Evolutionary conservation across 2,113 vertebrate species (phyloP), one percentile per base, ranked within the genome.

Genomic region (Oreochromis aureus): DNA sequence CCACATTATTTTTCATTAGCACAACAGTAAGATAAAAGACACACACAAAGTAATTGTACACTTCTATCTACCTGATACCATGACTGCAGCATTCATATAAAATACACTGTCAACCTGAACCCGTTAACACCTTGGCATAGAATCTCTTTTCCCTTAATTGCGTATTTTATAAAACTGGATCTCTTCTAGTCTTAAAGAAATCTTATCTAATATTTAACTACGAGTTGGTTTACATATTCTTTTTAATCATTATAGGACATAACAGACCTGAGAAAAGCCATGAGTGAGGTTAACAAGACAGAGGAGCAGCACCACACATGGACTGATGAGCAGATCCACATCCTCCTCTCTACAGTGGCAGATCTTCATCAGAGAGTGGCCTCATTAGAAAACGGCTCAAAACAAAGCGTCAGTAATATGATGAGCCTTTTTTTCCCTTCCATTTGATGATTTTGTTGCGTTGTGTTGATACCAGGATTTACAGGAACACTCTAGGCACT

Each of bases 341-440:
- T 82, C 73, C 85, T 96, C 10, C 88, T 94, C 32, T 91, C 94
- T 7, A 83, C 91, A 1, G 88, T 96, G 1, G 91, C 93, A 78
- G 93, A 95, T 34, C 95, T 96, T 56, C 91, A 90, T 5, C 92
- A 92, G 78, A 94, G 95, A 88, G 89, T 96, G 39, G 89, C 82
- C 15, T 88, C 91, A 3, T 63, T 97, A 32, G 95, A 97, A 91
- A 94, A 89, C 0, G 54, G 91, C 1, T 90, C 95, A 24, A 81
- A 92, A 69, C 89, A 88, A 78, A 92, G 51, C 4, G 94, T 94
- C 76, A 93, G 95, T 89, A 16, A 63, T 22, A 3, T 16, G 5
- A 53, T 32, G 27, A 32, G 10, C 10, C 46, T 73, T 73, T 0
- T 15, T 9, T 24, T 2, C 22, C 22, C 13, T 34, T n/a, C 19